Evolutionary conservation across 2,888 invertebrate species (phyloP).

Genomic region (Ormyrus rosae): DNA sequence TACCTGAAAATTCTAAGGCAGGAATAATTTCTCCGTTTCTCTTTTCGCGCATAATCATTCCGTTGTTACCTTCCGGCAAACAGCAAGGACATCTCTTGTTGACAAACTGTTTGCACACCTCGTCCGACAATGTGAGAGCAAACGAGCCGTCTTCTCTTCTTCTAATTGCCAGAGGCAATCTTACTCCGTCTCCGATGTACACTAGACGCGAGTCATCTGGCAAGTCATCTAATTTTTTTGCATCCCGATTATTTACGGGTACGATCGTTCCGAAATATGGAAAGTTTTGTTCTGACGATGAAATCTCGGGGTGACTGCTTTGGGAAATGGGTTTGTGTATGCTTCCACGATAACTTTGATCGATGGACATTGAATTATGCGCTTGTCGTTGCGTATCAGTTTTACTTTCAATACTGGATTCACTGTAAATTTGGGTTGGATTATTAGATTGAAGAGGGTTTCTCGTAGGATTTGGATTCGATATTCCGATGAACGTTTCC

Average conservation of each 20-base stretch:
- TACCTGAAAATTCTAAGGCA: background rate
- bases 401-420: background rate
- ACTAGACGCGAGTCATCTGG: constrained; percentile 61
- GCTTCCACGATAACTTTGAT: too few relatives aligned
- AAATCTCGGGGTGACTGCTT: background rate
- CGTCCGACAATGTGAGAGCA: constrained; percentile 65
- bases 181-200: constrained; percentile 69
- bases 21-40: constrained; percentile 10
- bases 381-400: background rate
- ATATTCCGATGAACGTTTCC: background rate
- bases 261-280: constrained; percentile 62
- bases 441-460: background rate
- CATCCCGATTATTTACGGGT: constrained; percentile 45
- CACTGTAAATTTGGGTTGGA: background rate
- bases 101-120: constrained; percentile 64
- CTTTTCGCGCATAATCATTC: constrained; percentile 55
- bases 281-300: constrained; percentile 25
- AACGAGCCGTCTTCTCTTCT: constrained; percentile 67
- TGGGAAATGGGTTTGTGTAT: background rate
- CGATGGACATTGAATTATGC: background rate
- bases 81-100: constrained; percentile 67
- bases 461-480: constrained; percentile 9
- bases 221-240: constrained; percentile 52
- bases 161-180: constrained; percentile 67
- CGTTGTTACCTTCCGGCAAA: constrained; percentile 49